Percentiles rank a stretch among this genome's conserved stretches.
These are phyloP conservation scores for Melospiza melodia DNA, from an alignment of 2,113 vertebrate species.

Conservation along the genomic window DNA sequence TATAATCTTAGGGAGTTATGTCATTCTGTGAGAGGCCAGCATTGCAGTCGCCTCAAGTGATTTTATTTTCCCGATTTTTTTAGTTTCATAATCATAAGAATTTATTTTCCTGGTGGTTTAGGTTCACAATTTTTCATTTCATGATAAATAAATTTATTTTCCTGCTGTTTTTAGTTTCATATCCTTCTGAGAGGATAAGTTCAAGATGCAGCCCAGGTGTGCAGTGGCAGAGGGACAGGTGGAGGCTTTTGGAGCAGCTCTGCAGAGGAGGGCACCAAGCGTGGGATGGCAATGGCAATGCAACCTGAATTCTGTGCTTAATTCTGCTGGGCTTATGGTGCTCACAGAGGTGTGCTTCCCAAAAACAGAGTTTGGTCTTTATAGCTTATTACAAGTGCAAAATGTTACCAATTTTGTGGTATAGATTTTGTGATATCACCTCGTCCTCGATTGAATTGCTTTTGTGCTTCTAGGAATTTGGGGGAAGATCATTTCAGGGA, in stretches of 20 bases:
- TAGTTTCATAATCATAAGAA: not conserved
- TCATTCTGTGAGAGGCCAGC: not conserved
- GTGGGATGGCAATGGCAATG: not conserved
- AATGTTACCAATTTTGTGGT: not conserved
- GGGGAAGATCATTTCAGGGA: not conserved
- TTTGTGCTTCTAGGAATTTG: not conserved
- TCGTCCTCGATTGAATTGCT: fast-evolving
- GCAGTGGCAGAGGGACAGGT: not conserved
- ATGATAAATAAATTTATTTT: not conserved
- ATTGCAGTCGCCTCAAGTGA: not conserved
- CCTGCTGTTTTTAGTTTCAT: not conserved
- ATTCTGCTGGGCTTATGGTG: not conserved
- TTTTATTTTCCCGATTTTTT: not conserved
- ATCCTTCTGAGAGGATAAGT: not conserved
- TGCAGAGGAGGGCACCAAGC: not conserved
- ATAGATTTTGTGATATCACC: not conserved
- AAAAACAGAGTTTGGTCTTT: not conserved
- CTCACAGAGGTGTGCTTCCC: not conserved
- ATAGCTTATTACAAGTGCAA: not conserved
- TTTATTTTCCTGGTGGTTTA: not conserved
- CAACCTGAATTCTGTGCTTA: too few relatives aligned
- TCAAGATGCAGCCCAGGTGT: not conserved
- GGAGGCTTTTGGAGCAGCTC: not conserved
- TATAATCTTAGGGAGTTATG: fast-evolving
- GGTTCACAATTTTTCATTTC: not conserved